Percentiles rank a stretch among this genome's conserved stretches.
Evolutionary conservation across 1,140 invertebrate genomes (phyloP).

Genomic region (Bombus superbus): DNA sequence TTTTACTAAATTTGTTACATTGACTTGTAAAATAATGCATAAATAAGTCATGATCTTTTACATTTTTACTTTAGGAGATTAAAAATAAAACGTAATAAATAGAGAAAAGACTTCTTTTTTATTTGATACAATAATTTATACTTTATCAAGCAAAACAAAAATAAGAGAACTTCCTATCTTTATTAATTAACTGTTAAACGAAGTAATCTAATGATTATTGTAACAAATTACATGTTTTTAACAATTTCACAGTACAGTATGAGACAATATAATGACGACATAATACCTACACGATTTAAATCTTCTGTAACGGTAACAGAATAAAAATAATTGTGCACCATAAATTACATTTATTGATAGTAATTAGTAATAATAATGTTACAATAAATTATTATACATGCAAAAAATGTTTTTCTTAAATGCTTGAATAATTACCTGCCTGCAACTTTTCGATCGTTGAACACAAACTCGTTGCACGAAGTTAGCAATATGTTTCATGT

Average conservation of each 20-base stretch:
- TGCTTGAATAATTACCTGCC: conserved; percentile 40
- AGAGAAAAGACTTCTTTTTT: background rate
- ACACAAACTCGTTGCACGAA: conserved; percentile 46
- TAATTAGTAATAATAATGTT: background rate
- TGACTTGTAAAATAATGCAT: background rate
- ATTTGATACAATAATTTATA: background rate
- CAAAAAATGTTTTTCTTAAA: background rate
- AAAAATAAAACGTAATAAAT: background rate
- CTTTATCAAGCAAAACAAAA: background rate
- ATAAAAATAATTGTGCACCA: background rate
- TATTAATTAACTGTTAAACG: background rate
- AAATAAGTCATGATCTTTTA: background rate
- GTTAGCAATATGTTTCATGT: conserved; percentile 22
- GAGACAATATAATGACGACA: conserved; percentile 27
- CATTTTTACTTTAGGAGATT: conserved; percentile 1
- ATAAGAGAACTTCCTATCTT: background rate
- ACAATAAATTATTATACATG: background rate
- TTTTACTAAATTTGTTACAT: background rate
- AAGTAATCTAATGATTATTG: background rate
- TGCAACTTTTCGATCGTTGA: conserved; percentile 29
- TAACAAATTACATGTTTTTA: background rate
- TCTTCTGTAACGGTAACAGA: background rate
- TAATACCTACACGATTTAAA: background rate
- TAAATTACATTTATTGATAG: background rate
- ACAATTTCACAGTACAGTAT: background rate